A percentile compares a stretch with the other conserved stretches of the same genome.
Evolutionary conservation across 35 echinoderm and acorn worm species (phyloP).

Genomic region (Holothuria glaberrima): DNA sequence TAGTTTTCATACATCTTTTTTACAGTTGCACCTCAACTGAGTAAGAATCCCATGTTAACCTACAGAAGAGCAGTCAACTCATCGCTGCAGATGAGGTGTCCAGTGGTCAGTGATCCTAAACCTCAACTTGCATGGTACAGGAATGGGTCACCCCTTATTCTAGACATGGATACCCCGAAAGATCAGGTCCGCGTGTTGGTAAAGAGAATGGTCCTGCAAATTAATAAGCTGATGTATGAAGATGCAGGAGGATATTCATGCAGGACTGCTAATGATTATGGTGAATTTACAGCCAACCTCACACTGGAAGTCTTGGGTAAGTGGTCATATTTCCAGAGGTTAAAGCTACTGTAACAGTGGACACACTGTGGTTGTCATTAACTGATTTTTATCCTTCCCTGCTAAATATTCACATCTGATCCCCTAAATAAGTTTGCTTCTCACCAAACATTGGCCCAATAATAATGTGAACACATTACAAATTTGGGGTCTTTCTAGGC

Average conservation of each 20-base stretch:
- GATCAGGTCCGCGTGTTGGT: background rate
- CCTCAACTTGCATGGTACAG: slow-evolving; percentile 14
- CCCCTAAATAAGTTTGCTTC: too few species aligned
- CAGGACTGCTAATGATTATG: background rate
- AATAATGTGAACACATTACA: too few species aligned
- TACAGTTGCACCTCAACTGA: background rate
- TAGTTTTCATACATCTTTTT: background rate
- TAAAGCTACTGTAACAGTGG: too few species aligned
- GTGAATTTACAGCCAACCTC: background rate
- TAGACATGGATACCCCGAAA: slow-evolving; percentile 19
- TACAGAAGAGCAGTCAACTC: slow-evolving; percentile 31
- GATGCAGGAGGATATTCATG: slow-evolving; percentile 49
- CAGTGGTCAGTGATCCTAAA: slow-evolving; percentile 20
- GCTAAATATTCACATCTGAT: too few species aligned
- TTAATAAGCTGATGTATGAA: background rate
- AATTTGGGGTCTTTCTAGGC: too few species aligned
- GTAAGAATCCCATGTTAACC: background rate
- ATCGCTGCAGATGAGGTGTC: slow-evolving; percentile 16
- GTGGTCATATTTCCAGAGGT: background rate
- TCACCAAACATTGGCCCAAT: too few species aligned
- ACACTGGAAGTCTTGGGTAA: slow-evolving; percentile 46
- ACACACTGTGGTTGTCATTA: too few species aligned
- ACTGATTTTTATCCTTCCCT: too few species aligned
- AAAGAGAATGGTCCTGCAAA: background rate
- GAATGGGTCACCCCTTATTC: background rate